Percentiles rank a stretch among this genome's conserved stretches.
Conservation (phyloP, 64 coral and sea anemone species). For the Orbicella faveolata region DNA sequence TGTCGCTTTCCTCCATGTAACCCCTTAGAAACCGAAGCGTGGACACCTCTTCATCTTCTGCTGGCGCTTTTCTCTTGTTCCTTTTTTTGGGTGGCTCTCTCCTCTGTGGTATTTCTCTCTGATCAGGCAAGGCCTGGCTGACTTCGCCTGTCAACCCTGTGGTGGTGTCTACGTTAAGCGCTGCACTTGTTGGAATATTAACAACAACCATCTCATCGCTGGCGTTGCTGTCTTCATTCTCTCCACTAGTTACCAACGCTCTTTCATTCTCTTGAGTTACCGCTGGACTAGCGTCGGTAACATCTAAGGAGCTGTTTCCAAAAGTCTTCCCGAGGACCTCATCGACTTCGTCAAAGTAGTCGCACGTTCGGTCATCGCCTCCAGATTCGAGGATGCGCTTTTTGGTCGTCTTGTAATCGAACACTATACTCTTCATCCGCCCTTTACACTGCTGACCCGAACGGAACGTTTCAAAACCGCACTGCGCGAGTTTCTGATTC, state of each 20-base stretch:
- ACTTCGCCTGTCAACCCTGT: not conserved
- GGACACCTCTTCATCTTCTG: conserved; percentile 45
- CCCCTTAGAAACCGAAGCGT: conserved; percentile 49
- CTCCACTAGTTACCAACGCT: not conserved
- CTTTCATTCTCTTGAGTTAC: not conserved
- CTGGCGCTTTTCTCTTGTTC: conserved; percentile 26
- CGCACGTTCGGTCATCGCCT: conserved; percentile 45
- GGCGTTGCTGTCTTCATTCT: conserved; percentile 30
- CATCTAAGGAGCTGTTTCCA: not conserved
- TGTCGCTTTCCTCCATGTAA: conserved; percentile 71
- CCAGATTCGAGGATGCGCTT: conserved; percentile 42
- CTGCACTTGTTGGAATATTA: conserved; percentile 24
- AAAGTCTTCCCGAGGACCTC: conserved; percentile 36
- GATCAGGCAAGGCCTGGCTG: not conserved
- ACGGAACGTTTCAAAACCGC: conserved; percentile 66
- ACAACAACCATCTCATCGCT: conserved; percentile 35
- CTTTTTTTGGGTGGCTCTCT: conserved; percentile 53
- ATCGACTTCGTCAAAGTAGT: conserved; percentile 68
- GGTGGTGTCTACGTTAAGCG: conserved; percentile 13
- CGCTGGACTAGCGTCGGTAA: not conserved
- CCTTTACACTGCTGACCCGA: conserved; percentile 65
- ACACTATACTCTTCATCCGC: conserved; percentile 67
- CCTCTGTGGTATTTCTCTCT: conserved; percentile 24
- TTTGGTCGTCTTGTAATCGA: conserved; percentile 59
- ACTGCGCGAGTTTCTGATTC: conserved; percentile 62